These are phyloP conservation scores for Dasyurus viverrinus DNA, from an alignment of 2,113 vertebrate genomes.

Conservation along the genomic window DNA sequence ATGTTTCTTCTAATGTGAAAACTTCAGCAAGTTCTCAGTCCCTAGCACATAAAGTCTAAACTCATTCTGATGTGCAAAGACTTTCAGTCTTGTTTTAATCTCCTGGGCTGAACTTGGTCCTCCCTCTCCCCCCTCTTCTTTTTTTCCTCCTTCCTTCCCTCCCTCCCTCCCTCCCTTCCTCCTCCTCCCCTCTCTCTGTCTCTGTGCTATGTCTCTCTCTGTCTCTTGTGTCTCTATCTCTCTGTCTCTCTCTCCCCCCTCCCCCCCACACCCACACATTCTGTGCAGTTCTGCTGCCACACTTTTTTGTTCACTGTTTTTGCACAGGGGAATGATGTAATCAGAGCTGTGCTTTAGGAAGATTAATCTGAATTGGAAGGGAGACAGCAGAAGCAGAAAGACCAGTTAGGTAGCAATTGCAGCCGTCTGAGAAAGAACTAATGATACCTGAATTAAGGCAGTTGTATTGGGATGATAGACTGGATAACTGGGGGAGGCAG, in stretches of 20 bases:
- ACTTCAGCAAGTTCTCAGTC: neutral
- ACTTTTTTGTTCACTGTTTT: neutral
- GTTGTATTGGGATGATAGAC: neutral
- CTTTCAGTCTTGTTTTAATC: neutral
- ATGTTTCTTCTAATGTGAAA: neutral
- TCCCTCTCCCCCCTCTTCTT: no score
- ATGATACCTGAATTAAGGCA: neutral
- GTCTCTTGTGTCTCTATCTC: no score
- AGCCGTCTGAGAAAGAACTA: neutral
- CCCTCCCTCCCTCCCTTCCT: no score
- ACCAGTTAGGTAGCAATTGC: neutral
- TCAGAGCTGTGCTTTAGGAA: neutral
- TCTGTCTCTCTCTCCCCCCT: no score
- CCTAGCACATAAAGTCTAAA: neutral
- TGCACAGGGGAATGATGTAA: neutral
- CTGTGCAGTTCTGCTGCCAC: neutral
- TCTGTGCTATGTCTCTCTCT: no score
- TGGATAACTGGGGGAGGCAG: neutral
- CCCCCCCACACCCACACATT: neutral
- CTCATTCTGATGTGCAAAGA: neutral
- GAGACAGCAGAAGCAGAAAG: neutral
- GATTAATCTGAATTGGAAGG: neutral
- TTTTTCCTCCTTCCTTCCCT: no score
- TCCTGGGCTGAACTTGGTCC: neutral
- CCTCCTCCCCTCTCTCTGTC: no score